phyloP scores from a whole-genome alignment of 2,797 vertebrate species.

The Acridotheres tristis region DNA sequence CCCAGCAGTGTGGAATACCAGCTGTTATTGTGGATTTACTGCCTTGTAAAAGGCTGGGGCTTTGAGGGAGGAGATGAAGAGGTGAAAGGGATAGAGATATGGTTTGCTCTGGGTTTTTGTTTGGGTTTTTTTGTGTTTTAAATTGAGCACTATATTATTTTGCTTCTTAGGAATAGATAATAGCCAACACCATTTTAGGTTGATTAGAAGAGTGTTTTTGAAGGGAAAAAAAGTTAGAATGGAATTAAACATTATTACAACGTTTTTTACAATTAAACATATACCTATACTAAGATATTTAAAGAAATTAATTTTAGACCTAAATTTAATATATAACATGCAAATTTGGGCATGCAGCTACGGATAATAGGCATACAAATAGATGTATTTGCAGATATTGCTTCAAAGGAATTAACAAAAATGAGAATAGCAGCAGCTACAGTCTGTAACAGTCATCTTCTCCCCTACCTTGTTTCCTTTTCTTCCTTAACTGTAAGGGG shows the following conservation, averaged over 20 bases:
- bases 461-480: not conserved
- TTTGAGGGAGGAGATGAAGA: not conserved
- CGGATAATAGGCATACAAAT: not conserved
- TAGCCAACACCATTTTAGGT: not conserved
- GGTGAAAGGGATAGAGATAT: no score
- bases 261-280: not conserved
- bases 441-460: not conserved
- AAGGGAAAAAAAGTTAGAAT: not conserved
- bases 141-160: not conserved
- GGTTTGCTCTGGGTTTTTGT: not conserved
- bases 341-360: not conserved
- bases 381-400: not conserved
- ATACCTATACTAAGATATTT: not conserved
- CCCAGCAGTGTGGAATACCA: not conserved
- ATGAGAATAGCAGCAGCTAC: not conserved
- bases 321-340: not conserved
- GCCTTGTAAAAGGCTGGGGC: not conserved
- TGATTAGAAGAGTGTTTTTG: not conserved
- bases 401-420: not conserved
- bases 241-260: not conserved
- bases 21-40: not conserved
- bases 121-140: not conserved
- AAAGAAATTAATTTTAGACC: not conserved
- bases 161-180: not conserved
- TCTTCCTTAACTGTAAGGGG: not conserved